Base-by-base conservation (phyloP, 2,113 vertebrate species). In the Grus americana region DNA sequence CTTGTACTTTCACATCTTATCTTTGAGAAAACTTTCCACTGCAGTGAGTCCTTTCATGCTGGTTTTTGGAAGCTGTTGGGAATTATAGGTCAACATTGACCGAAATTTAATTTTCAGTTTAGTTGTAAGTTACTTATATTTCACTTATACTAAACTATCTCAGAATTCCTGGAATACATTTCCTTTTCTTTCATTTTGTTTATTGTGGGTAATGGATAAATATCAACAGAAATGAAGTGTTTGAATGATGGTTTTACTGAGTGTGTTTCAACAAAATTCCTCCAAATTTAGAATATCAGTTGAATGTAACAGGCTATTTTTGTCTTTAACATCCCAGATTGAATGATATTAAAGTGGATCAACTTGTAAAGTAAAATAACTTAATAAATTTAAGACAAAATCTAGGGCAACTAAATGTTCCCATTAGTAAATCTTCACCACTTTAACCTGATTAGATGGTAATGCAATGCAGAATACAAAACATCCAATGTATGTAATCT, bases 381-480 rank as follows among this genome's bases (percentile, higher is more conserved):
- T 80, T 86, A 30, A 89, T 42, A 94, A 58, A 91, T 91, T 75
- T 66, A 86, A 95, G 73, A 66, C 20, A 76, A 95, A 92, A 97
- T 93, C 89, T 94, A 91, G 94, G 89, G 38, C 89, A 94, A 76
- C 54, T 54, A 36, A 50, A 73, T 70, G 62, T 95, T 93, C 92
- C 21, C 89, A 82, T 91, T 95, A 87, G 71, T 91, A 92, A 94
- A 91, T 87, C 74, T 93, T 94, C 87, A 73, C 66, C 54, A 50
- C 34, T 82, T 95, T 79, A 97, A 82, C 92, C 80, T 79, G 58
- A 71, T 91, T 91, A 93, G 74, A 80, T 94, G 61, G 38, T 95
- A 90, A 87, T 68, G 36, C 61, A 82, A 58, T 52, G 54, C 76
- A 76, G 84, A 92, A 65, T 40, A 82, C 70, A 92, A 92, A 96